Conservation (phyloP, 1,140 invertebrate genomes). For the Polypedilum vanderplanki region DNA sequence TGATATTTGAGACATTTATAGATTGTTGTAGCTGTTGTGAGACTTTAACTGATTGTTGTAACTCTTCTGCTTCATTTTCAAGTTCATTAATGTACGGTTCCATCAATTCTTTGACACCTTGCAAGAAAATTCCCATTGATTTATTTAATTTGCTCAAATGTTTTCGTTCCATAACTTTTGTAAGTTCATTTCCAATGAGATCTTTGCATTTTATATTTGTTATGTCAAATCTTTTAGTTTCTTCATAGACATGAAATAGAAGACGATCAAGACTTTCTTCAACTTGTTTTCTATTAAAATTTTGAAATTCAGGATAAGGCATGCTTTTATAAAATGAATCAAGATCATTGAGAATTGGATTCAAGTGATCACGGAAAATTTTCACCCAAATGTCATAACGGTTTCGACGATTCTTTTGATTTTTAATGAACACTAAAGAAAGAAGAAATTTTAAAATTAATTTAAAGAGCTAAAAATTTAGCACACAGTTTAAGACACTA, state of each 20-base stretch:
- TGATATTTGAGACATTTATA: not conserved
- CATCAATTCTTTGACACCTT: not conserved
- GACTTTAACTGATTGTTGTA: not conserved
- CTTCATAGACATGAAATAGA: not conserved
- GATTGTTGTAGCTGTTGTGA: not conserved
- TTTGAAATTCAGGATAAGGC: not conserved
- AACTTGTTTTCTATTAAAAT: not conserved
- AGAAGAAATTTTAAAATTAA: not conserved
- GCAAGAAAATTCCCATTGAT: not conserved
- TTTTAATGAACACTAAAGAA: not conserved
- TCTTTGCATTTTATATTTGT: conserved; percentile 6
- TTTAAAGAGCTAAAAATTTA: not conserved
- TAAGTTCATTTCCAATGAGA: not conserved
- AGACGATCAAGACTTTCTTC: not conserved
- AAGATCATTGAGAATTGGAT: not conserved
- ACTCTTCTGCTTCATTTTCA: not conserved
- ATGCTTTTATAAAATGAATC: not conserved
- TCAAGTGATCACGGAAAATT: not conserved
- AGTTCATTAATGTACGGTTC: not conserved
- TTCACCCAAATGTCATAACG: not conserved
- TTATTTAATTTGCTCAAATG: not conserved
- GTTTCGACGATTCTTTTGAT: not conserved
- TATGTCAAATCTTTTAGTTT: not conserved
- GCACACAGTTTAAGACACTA: not conserved
- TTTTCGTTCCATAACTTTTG: not conserved